These are phyloP conservation scores for Drosophila seclusa DNA, from an alignment of 2,888 invertebrate genomes.

Conservation along the genomic window DNA sequence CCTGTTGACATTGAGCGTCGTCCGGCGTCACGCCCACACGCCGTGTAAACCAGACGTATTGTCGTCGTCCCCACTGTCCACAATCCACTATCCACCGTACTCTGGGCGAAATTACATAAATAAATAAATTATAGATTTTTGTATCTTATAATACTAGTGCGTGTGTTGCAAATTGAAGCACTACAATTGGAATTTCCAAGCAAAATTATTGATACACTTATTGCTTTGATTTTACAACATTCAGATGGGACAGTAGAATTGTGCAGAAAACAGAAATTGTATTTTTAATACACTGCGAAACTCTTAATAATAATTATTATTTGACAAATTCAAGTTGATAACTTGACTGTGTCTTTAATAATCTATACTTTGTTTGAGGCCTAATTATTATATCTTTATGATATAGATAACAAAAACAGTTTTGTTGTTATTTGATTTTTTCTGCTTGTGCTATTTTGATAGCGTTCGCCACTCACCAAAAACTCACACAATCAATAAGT, in stretches of 20 bases:
- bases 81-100: constrained; percentile 15
- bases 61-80: constrained; percentile 32
- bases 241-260: background rate
- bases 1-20: constrained; percentile 72
- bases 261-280: background rate
- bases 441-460: background rate
- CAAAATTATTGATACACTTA: background rate
- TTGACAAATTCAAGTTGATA: background rate
- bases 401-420: background rate
- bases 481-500: background rate
- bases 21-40: constrained; percentile 25
- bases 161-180: background rate
- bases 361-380: background rate
- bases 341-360: background rate
- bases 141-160: background rate
- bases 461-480: background rate
- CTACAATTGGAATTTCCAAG: background rate
- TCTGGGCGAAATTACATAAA: constrained; percentile 3
- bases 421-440: background rate
- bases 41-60: constrained; percentile 49
- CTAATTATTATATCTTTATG: background rate
- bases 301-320: background rate
- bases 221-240: background rate
- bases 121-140: background rate
- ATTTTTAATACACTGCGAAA: background rate